These are phyloP conservation scores for Microcebus tavaratra DNA, from an alignment of 2,113 vertebrate genomes.

Conservation along the genomic window DNA sequence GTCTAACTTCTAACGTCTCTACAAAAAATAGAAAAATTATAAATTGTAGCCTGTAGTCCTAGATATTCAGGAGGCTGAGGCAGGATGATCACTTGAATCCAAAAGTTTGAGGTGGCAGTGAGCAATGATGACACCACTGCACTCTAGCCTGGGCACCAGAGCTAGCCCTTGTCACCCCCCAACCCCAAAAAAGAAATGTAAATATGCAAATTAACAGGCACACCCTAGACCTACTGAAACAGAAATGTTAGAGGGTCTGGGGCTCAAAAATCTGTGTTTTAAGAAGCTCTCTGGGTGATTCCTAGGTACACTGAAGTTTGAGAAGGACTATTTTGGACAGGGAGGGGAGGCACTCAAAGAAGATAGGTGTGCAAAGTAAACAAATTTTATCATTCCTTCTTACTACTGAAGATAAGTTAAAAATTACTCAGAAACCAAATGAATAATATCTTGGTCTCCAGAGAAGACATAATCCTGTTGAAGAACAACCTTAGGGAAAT, in stretches of 20 bases:
- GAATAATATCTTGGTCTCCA: neutral
- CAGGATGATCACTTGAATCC: no score
- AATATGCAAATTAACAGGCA: neutral
- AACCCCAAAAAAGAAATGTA: no score
- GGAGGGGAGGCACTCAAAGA: neutral
- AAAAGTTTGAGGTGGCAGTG: no score
- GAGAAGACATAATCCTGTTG: neutral
- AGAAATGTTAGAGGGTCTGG: neutral
- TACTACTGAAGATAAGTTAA: neutral
- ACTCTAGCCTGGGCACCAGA: no score
- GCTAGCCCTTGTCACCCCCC: no score
- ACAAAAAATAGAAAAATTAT: no score
- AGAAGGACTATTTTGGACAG: neutral
- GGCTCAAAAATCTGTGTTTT: neutral
- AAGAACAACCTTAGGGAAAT: neutral
- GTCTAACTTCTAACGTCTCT: no score
- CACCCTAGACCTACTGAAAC: neutral
- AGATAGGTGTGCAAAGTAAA: neutral
- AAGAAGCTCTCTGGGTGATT: neutral
- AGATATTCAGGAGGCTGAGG: no score
- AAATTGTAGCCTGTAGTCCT: no score
- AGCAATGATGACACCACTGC: no score
- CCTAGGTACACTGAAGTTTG: neutral
- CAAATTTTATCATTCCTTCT: neutral
- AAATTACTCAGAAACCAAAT: conserved; percentile 10